These are phyloP conservation scores for Venusia cambrica DNA, from an alignment of 2,888 invertebrate genomes.

Conservation along the genomic window DNA sequence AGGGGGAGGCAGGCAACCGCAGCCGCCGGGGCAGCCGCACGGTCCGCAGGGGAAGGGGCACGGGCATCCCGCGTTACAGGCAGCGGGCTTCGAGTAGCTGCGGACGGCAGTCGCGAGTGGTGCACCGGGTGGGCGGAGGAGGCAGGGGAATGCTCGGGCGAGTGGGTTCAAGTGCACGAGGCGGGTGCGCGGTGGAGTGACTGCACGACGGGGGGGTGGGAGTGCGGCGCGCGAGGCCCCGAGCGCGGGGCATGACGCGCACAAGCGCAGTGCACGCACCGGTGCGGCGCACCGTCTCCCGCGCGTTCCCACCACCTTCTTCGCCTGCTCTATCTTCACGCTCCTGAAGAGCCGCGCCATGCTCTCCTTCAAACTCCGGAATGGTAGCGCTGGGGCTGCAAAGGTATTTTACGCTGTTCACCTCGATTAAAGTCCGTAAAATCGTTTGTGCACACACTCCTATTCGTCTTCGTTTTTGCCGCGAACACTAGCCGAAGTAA, in stretches of 20 bases:
- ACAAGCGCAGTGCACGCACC: conserved; percentile 34
- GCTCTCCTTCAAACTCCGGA: conserved; percentile 45
- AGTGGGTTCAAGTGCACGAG: too few species aligned
- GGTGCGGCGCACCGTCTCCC: conserved; percentile 25
- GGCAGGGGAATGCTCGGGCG: too few species aligned
- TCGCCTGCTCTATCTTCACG: conserved; percentile 39
- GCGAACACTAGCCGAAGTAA: too few species aligned
- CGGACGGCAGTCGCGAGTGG: too few species aligned
- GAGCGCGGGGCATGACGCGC: conserved; percentile 49
- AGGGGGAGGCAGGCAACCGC: conserved; percentile 55
- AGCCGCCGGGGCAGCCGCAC: conserved; percentile 41
- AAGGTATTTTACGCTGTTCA: conserved; percentile 63
- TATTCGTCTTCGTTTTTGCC: too few species aligned
- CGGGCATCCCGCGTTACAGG: conserved; percentile 31
- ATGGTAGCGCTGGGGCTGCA: conserved; percentile 56
- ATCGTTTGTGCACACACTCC: too few species aligned
- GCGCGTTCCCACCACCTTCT: conserved; percentile 33
- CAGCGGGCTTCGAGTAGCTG: too few species aligned
- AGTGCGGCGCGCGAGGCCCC: conserved; percentile 27
- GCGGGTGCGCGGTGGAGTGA: conserved; percentile 34
- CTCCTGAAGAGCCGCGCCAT: conserved; percentile 33
- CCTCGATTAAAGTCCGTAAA: conserved; percentile 46
- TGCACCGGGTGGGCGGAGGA: too few species aligned
- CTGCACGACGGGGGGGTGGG: conserved; percentile 21
- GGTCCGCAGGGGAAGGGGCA: conserved; percentile 45